Conservation (phyloP, 64 coral and sea anemone species). For the Trachythela sp. region DNA sequence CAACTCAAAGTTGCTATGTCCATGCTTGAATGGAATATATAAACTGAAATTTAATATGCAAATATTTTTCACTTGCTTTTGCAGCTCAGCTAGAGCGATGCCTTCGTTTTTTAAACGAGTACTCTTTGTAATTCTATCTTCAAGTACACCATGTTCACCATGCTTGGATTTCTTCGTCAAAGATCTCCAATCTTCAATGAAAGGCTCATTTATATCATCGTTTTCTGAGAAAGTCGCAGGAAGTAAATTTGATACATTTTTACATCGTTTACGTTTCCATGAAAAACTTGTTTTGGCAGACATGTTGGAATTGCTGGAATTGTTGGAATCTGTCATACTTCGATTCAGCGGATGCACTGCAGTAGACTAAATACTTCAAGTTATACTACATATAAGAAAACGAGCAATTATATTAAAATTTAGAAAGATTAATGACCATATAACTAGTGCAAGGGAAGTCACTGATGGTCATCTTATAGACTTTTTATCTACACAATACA, state of each 20-base stretch:
- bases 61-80: neutral
- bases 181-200: neutral
- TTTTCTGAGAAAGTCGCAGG: neutral
- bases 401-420: too few relatives aligned
- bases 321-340: neutral
- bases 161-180: neutral
- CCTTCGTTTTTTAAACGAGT: neutral
- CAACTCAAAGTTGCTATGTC: too few relatives aligned
- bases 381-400: neutral
- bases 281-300: neutral
- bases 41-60: too few relatives aligned
- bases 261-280: neutral
- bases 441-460: too few relatives aligned
- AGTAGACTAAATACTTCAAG: neutral
- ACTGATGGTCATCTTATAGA: too few relatives aligned
- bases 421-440: too few relatives aligned
- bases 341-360: neutral
- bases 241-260: neutral
- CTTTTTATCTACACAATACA: too few relatives aligned
- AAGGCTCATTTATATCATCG: neutral
- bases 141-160: neutral
- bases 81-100: neutral
- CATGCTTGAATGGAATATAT: too few relatives aligned
- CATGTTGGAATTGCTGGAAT: too few relatives aligned
- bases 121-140: neutral